A percentile compares a stretch with the other conserved stretches of the same genome.
Evolutionary conservation across 2,113 vertebrate species (phyloP).

Genomic region (Microtus richardsoni): DNA sequence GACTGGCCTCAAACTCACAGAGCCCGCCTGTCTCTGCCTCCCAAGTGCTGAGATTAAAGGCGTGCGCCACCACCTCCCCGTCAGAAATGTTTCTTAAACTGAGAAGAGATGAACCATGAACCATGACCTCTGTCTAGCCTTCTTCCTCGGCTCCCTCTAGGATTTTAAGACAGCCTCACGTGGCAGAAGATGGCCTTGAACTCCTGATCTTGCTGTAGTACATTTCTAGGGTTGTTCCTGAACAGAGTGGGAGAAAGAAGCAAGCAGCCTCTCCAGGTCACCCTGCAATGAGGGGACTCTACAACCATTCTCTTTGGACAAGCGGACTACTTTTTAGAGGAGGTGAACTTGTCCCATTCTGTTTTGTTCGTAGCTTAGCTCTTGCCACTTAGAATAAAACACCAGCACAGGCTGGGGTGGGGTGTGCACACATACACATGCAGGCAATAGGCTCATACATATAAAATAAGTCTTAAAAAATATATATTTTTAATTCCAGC

Average conservation of each 20-base stretch:
- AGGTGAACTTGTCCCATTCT: background rate
- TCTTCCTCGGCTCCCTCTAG: background rate
- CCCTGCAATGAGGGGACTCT: background rate
- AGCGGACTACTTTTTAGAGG: background rate
- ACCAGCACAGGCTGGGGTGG: background rate
- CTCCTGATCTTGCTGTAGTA: background rate
- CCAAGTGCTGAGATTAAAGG: no score
- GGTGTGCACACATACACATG: background rate
- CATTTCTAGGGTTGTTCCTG: background rate
- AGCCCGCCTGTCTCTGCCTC: no score
- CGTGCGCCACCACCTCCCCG: fast-evolving
- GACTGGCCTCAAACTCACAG: no score
- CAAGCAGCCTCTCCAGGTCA: background rate
- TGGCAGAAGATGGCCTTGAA: background rate
- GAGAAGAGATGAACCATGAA: background rate
- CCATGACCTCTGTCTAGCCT: no score
- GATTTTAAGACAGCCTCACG: background rate
- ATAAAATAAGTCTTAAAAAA: background rate
- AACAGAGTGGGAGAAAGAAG: background rate
- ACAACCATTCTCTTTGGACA: background rate
- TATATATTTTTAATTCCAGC: background rate
- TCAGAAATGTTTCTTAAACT: background rate
- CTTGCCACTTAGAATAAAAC: background rate
- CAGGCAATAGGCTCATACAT: background rate
- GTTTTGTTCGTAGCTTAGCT: background rate